phyloP scores from a whole-genome alignment of 1,140 invertebrate species.

The Bombus picipes region DNA sequence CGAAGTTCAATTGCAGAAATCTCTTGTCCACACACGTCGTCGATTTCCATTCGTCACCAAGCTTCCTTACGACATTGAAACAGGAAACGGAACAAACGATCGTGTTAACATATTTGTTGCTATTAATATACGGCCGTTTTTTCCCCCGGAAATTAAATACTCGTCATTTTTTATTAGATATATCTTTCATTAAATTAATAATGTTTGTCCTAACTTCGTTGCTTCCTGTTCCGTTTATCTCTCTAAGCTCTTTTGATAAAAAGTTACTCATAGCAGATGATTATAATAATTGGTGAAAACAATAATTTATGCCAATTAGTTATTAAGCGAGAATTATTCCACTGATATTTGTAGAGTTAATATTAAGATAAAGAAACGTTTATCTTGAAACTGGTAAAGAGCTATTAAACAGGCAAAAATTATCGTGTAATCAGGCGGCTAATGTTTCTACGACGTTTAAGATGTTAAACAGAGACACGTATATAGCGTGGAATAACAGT shows the following conservation, averaged over 20 bases:
- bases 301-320: not conserved
- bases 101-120: not conserved
- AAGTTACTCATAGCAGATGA: not conserved
- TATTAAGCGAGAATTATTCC: not conserved
- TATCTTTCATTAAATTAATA: not conserved
- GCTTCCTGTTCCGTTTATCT: not conserved
- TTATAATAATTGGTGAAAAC: not conserved
- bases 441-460: slow-evolving; percentile 28
- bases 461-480: slow-evolving; percentile 8
- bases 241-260: too few relatives aligned
- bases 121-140: not conserved
- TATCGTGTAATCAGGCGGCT: slow-evolving; percentile 37
- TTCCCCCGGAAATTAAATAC: not conserved
- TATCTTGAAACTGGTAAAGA: not conserved
- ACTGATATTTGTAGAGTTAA: not conserved
- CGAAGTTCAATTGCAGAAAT: slow-evolving; percentile 57
- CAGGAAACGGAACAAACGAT: not conserved
- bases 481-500: slow-evolving; percentile 51
- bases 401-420: not conserved
- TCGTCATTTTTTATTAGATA: not conserved
- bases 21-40: slow-evolving; percentile 11
- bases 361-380: not conserved
- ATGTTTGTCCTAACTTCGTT: not conserved
- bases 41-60: not conserved
- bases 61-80: not conserved